A percentile compares a stretch with the other conserved stretches of the same genome.
phyloP scores from a whole-genome alignment of 2,888 invertebrate genomes.

The Drosophila falleni region DNA sequence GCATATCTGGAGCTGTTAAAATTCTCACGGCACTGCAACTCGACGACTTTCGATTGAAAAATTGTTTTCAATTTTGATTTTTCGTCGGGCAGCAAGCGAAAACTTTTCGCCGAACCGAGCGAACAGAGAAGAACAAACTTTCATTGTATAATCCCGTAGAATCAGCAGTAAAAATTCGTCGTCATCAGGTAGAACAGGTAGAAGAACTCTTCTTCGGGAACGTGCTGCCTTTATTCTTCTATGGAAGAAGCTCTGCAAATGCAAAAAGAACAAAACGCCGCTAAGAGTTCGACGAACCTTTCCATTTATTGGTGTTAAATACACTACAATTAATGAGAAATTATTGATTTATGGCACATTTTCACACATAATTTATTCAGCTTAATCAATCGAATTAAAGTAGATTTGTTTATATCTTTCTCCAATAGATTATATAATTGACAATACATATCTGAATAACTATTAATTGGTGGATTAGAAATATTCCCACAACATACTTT shows the following conservation, averaged over 20 bases:
- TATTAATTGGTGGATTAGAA: too few relatives aligned
- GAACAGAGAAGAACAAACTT: constrained; percentile 52
- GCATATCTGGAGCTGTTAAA: constrained; percentile 51
- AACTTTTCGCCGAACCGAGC: constrained; percentile 61
- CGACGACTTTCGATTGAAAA: constrained; percentile 63
- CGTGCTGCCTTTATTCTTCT: constrained; percentile 51
- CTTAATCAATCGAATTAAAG: background rate
- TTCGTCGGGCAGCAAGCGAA: constrained; percentile 33
- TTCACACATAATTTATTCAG: background rate
- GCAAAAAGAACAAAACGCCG: constrained; percentile 37
- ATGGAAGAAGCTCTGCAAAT: constrained; percentile 49
- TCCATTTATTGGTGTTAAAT: constrained; percentile 56
- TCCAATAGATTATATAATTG: too few relatives aligned
- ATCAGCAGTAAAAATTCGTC: constrained; percentile 61
- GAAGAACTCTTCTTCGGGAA: too few relatives aligned
- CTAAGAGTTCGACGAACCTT: constrained; percentile 61
- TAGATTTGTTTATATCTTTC: too few relatives aligned
- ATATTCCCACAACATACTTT: too few relatives aligned
- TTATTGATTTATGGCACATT: background rate
- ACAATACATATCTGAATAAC: too few relatives aligned
- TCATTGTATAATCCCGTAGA: constrained; percentile 63
- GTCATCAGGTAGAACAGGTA: constrained; percentile 60
- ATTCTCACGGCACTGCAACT: constrained; percentile 69
- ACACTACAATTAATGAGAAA: constrained; percentile 50
- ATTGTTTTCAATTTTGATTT: constrained; percentile 50